Evolutionary conservation across 2,113 vertebrate genomes (phyloP).

Genomic region (Addax nasomaculatus): DNA sequence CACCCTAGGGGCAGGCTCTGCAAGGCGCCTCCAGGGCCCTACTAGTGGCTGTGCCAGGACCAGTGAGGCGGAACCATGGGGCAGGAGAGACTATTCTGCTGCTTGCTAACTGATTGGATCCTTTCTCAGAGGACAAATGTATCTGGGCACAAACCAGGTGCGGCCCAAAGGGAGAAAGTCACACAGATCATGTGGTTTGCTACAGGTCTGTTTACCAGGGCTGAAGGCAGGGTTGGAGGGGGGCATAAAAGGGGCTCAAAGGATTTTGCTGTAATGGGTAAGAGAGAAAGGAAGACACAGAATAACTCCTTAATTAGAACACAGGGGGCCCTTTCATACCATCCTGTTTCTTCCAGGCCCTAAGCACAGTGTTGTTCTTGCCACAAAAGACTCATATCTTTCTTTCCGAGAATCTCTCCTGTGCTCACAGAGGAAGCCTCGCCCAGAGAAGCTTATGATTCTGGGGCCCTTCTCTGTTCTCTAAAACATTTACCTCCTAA

Average conservation of each 20-base stretch:
- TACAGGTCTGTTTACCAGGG: conserved; percentile 43
- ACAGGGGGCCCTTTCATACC: not conserved
- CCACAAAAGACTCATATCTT: not conserved
- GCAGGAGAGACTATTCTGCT: conserved; percentile 26
- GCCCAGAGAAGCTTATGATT: not conserved
- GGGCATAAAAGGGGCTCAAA: not conserved
- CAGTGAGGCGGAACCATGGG: conserved; percentile 16
- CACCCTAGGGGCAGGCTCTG: not conserved
- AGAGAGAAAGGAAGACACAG: not conserved
- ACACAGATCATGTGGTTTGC: not conserved
- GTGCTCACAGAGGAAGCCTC: not conserved
- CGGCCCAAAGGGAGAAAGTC: conserved; percentile 43
- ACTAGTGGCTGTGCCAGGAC: not conserved
- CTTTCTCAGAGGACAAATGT: conserved; percentile 62
- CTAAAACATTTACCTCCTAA: not conserved
- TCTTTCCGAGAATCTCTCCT: not conserved
- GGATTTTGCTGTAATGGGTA: not conserved
- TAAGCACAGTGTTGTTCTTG: not conserved
- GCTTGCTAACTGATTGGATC: conserved; percentile 27
- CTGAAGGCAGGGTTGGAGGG: not conserved
- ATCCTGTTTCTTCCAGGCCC: not conserved
- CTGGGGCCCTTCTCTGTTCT: not conserved
- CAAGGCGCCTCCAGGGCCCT: not conserved
- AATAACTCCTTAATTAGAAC: not conserved
- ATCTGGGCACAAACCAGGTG: conserved; percentile 56